Conservation (phyloP, 64 coral and sea anemone species). For the Dendrophyllia cribrosa region DNA sequence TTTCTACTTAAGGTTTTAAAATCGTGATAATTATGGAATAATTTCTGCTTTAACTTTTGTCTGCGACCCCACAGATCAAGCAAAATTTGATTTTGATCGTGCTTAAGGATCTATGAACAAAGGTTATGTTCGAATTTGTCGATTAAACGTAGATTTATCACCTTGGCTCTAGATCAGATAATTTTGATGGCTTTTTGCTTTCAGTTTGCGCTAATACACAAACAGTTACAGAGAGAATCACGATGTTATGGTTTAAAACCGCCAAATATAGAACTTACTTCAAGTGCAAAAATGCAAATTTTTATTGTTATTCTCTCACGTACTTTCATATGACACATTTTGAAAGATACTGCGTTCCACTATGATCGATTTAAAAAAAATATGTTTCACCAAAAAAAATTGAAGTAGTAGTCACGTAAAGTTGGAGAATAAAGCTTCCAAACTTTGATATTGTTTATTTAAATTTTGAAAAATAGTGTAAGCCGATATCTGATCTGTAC, state of each 20-base stretch:
- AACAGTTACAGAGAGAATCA: neutral
- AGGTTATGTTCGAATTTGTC: neutral
- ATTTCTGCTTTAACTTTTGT: neutral
- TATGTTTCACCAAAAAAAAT: neutral
- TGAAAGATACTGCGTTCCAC: neutral
- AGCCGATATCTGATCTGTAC: neutral
- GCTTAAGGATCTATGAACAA: neutral
- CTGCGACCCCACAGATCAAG: too few species aligned
- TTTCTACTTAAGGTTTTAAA: neutral
- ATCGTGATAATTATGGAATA: neutral
- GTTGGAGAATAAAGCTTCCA: neutral
- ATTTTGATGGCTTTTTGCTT: neutral
- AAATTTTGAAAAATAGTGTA: neutral
- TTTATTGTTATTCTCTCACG: neutral
- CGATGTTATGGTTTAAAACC: neutral
- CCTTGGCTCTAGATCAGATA: neutral
- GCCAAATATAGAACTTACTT: neutral
- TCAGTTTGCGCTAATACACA: neutral
- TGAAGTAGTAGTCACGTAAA: neutral
- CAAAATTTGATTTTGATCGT: slow-evolving; percentile 19
- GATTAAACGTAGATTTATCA: neutral
- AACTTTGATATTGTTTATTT: neutral
- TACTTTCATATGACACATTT: neutral
- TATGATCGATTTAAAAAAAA: neutral
- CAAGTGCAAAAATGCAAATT: slow-evolving; percentile 10